Evolutionary conservation across 2,113 vertebrate genomes (phyloP).

Genomic region (Syrmaticus mikado): DNA sequence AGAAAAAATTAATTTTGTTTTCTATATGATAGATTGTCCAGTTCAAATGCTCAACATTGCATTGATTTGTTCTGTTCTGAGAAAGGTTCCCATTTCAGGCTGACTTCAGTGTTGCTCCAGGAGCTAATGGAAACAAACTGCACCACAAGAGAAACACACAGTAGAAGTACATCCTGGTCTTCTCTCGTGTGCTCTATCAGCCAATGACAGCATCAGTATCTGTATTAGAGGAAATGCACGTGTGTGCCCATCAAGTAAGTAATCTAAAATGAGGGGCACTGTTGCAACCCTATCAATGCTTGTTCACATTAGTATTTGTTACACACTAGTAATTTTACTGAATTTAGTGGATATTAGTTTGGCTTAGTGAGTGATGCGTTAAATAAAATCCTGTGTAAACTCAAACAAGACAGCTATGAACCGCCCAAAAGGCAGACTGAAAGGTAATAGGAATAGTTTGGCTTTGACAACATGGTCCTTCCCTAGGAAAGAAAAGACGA

Average conservation of each 20-base stretch:
- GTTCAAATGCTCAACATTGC: constrained; percentile 30
- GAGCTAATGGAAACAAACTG: constrained; percentile 49
- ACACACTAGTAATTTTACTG: background rate
- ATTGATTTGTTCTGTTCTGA: constrained; percentile 40
- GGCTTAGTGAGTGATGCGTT: accelerated
- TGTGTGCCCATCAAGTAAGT: background rate
- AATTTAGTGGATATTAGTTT: background rate
- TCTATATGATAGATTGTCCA: constrained; percentile 47
- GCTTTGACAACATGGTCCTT: background rate
- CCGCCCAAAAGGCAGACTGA: background rate
- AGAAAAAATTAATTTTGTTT: constrained; percentile 47
- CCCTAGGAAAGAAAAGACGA: background rate
- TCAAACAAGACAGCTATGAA: background rate
- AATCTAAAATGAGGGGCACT: background rate
- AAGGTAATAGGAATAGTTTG: background rate
- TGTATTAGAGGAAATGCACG: background rate
- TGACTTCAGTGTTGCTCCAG: constrained; percentile 18
- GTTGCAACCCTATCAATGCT: background rate
- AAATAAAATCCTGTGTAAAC: background rate
- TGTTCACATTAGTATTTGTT: background rate
- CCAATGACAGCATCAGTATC: background rate
- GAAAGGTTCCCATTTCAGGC: constrained; percentile 31
- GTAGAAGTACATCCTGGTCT: background rate
- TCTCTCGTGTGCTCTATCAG: background rate
- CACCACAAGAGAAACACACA: background rate